These are phyloP conservation scores for Tipula lateralis DNA, from an alignment of 2,888 invertebrate genomes.

Conservation along the genomic window DNA sequence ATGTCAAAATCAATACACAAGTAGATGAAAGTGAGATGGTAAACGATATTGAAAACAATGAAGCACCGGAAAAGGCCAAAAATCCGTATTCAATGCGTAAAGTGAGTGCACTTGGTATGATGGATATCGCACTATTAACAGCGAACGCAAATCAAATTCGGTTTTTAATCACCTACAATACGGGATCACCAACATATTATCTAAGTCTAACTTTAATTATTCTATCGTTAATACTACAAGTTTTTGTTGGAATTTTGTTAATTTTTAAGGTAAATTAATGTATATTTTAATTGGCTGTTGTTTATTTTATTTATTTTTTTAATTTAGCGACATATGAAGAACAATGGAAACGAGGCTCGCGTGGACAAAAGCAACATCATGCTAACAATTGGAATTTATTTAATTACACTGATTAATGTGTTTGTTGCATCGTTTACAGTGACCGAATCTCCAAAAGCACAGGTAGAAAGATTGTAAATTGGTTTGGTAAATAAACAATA, in stretches of 20 bases:
- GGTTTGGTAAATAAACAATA: no score
- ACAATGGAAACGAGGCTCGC: background rate
- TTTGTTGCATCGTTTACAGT: background rate
- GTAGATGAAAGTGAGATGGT: background rate
- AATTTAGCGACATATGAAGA: background rate
- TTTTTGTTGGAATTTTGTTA: background rate
- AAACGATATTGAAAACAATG: background rate
- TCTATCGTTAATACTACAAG: background rate
- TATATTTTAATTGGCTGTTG: background rate
- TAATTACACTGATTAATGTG: background rate
- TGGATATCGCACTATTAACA: background rate
- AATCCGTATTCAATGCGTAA: background rate
- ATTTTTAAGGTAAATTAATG: no score
- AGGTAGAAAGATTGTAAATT: no score
- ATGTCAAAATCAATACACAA: background rate
- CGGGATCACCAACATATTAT: background rate
- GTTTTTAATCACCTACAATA: background rate
- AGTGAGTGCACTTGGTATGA: background rate
- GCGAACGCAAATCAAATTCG: conserved; percentile 11
- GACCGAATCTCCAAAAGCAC: background rate
- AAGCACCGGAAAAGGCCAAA: background rate
- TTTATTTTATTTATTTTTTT: background rate
- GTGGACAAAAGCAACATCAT: background rate
- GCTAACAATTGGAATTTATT: background rate
- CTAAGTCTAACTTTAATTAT: background rate